These are phyloP conservation scores for Chaunax sp. DNA, from an alignment of 2,797 vertebrate genomes.

Conservation along the genomic window DNA sequence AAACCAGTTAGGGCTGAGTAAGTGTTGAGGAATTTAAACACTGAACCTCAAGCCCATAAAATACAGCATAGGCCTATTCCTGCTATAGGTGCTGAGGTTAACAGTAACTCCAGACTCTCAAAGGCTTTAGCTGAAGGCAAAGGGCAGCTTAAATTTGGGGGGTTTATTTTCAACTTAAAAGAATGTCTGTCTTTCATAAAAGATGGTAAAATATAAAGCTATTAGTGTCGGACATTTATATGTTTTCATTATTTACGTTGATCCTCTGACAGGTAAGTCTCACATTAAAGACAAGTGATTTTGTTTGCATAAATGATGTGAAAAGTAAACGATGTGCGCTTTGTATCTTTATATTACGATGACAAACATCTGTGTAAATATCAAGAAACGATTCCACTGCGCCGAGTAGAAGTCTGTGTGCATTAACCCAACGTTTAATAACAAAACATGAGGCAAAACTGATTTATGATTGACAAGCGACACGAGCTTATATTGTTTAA, in stretches of 20 bases:
- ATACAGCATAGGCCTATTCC: conserved; percentile 10
- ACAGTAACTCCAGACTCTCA: background rate
- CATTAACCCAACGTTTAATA: conserved; percentile 18
- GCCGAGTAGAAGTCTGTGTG: background rate
- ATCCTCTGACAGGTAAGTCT: conserved; percentile 17
- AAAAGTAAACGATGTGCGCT: background rate
- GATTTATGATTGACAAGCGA: conserved; percentile 46
- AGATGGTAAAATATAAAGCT: background rate
- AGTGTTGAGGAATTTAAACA: conserved; percentile 67
- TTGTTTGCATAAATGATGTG: background rate
- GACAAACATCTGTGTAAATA: conserved; percentile 31
- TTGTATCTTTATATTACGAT: background rate
- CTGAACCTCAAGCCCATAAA: conserved; percentile 39
- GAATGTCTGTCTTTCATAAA: background rate
- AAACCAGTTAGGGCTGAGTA: conserved; percentile 62
- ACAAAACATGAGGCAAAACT: background rate
- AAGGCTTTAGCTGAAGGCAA: background rate
- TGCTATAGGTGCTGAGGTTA: conserved; percentile 15
- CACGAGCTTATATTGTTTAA: conserved; percentile 36
- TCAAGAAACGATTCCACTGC: conserved; percentile 17
- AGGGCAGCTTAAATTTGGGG: background rate
- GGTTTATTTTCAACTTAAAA: conserved; percentile 5
- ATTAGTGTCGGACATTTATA: background rate
- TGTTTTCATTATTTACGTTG: background rate
- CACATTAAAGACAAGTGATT: background rate